Percentiles rank a stretch among this genome's conserved stretches.
These are phyloP conservation scores for Euleptes europaea DNA, from an alignment of 2,113 vertebrate genomes.

Conservation along the genomic window DNA sequence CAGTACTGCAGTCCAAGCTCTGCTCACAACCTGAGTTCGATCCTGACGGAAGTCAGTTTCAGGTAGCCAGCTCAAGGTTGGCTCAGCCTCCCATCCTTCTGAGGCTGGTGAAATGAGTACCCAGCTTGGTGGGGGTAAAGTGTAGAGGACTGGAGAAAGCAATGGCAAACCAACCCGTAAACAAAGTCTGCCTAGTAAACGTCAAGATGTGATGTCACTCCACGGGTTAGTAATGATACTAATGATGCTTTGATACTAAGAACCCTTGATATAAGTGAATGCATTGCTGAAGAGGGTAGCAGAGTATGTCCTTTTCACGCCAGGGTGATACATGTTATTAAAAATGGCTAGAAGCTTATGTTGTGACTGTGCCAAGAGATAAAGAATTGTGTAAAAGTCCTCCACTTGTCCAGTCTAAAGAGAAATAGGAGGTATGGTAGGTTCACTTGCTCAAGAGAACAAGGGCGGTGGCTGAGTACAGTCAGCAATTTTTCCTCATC, in stretches of 20 bases:
- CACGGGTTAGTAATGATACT: no score
- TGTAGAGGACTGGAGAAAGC: no score
- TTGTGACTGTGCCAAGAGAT: conserved; percentile 47
- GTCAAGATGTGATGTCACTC: no score
- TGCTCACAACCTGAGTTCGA: no score
- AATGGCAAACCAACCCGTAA: no score
- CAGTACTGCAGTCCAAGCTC: no score
- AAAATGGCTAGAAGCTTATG: conserved; percentile 38
- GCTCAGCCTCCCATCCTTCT: no score
- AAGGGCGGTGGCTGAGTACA: conserved; percentile 37
- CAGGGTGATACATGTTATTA: conserved; percentile 11
- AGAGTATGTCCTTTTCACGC: conserved; percentile 39
- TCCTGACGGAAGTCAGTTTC: no score
- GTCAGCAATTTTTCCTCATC: conserved; percentile 39
- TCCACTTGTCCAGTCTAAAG: conserved; percentile 39
- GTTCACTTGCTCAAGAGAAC: conserved; percentile 18
- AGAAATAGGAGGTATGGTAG: conserved; percentile 14
- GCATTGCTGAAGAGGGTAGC: conserved; percentile 26
- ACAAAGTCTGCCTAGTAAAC: no score
- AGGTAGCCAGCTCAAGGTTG: no score
- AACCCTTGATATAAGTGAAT: not conserved
- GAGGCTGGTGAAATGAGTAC: no score
- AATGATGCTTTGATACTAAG: not conserved
- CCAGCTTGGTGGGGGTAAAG: no score
- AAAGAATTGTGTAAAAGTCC: conserved; percentile 36